Base-by-base conservation (phyloP, 2,113 vertebrate species). In the Brachypodius melanocephalos region DNA sequence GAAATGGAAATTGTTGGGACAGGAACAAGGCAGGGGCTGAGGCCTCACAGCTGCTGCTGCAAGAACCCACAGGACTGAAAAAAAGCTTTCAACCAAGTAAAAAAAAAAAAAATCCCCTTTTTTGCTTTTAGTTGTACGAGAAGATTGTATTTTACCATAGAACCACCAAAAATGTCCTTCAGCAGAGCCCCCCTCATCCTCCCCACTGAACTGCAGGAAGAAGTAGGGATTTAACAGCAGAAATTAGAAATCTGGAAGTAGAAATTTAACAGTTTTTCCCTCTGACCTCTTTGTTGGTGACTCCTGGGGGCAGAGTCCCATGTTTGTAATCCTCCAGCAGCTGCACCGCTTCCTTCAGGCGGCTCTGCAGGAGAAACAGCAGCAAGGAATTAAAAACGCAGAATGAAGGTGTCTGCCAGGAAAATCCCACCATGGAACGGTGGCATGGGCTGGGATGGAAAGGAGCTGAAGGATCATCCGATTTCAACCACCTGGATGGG, bases 211-310 rank as follows among this genome's bases (percentile, higher is more conserved):
- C 2, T 2, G 8, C 26, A 31, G 24, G 32, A 32, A 12, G 34
- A 18, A 25, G 57, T 7, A 36, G 22, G 8, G 51, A 2, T 57
- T 22, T 9, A 57, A n/a, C 31, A 21, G 31, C 17, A 31, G 16
- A 31, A 31, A 52, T 31, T 3, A 31, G 16, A 17, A 18, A 31
- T 52, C 16, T 7, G 52, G 7, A 15, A 51, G 38, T 0, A 57
- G 55, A 2, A 55, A 17, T 15, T 5, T 4, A 42, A n/a, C 4
- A 28, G 6, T 5, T 57, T 54, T 25, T 3, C 9, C 26, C 36
- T 45, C 52, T 95, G 97, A 99, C 99, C 98, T 99, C 98, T 34
- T 98, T 97, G 66, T 99, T 98, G 34, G 98, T 99, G 88, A 99
- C 98, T 92, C 98, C 98, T 0, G 98, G 96, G 63, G 98, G 98